phyloP scores from a whole-genome alignment of 2,888 invertebrate genomes.

The Diaphora mendica region DNA sequence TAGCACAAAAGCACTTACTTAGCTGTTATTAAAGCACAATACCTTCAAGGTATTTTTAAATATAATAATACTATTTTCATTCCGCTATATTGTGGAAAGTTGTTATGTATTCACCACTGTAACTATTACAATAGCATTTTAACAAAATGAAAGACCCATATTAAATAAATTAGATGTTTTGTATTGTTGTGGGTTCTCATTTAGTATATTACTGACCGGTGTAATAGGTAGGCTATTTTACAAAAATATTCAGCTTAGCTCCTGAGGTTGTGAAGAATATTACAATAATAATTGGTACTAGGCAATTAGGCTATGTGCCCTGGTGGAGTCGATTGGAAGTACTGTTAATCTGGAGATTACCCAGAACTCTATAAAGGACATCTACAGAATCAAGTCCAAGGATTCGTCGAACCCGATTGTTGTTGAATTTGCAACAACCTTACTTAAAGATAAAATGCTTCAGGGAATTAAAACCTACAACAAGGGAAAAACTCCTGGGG shows the following conservation, averaged over 20 bases:
- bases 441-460: no score
- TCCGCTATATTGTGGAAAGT: neutral
- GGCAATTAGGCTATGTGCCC: no score
- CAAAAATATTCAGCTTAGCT: neutral
- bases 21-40: neutral
- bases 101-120: neutral
- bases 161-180: neutral
- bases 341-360: no score
- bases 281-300: no score
- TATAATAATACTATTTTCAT: neutral
- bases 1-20: neutral
- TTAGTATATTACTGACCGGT: neutral
- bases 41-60: neutral
- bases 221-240: neutral
- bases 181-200: neutral
- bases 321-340: no score
- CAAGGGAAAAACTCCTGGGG: no score
- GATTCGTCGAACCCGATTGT: no score
- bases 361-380: no score
- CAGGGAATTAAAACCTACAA: no score
- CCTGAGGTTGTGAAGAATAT: no score
- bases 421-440: no score
- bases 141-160: neutral
- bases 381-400: no score
- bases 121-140: neutral